Evolutionary conservation across 2,113 vertebrate genomes (phyloP), one percentile per base, ranked within the genome.

Genomic region (Nymphicus hollandicus): DNA sequence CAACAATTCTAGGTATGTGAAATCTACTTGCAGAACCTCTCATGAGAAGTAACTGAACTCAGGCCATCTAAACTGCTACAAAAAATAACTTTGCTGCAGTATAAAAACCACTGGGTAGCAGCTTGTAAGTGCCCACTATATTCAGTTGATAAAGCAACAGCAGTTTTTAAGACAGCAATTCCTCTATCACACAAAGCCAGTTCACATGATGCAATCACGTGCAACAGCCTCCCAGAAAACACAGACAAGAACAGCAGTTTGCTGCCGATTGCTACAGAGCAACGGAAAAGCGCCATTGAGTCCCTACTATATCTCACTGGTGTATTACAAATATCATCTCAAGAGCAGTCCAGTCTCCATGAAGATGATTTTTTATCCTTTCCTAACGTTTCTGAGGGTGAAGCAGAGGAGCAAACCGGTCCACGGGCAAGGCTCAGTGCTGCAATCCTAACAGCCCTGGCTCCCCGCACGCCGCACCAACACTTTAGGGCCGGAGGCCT

Each of bases 271-370:
- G 49, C 24, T 31, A 20, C 2, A 15, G 15, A 41, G 17, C 33
- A 43, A 31, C 3, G 2, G 52, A 33, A 20, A 49, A 31, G 25
- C 3, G 1, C 47, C 44, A 4, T 5, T 15, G 19, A 11, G 25
- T 9, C 50, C 19, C 37, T 1, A 24, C 35, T 6, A 15, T 5
- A 18, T 6, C 41, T 35, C 43, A 22, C 0, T 31, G 28, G 15
- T 4, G 1, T 1, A 25, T 1, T 0, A 4, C 56, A 11, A 63
- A 19, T 6, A 16, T 1, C 8, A 9, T 28, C 0, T 1, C 29
- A 6, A 5, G 17, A 12, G 5, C 2, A 2, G 19, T 44, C 25
- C 43, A 4, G 29, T 4, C 65, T 2, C 41, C 46, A 2, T 0
- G 7, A 28, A 31, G 7, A 7, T 1, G 16, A 0, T 14, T 9